Percentiles rank a stretch among this genome's conserved stretches.
Evolutionary conservation across 2,888 invertebrate genomes (phyloP).

Genomic region (Sinotaia quadrata): DNA sequence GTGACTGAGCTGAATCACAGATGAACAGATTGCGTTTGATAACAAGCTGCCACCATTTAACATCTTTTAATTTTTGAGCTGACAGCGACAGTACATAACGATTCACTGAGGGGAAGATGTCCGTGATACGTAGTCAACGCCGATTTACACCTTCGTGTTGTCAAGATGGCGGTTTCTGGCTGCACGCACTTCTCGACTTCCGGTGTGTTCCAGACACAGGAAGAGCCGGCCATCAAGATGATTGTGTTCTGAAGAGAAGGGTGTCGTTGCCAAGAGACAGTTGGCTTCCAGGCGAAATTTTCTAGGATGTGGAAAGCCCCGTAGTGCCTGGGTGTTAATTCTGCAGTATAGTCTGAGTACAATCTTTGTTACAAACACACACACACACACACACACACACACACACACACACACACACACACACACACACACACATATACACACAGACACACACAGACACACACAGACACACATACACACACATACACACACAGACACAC

Average conservation of each 20-base stretch:
- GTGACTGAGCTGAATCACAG: too few relatives aligned
- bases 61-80: too few relatives aligned
- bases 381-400: slow-evolving; percentile 2
- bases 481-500: not conserved
- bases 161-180: too few relatives aligned
- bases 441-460: slow-evolving; percentile 9
- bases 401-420: not conserved
- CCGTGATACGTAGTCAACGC: too few relatives aligned
- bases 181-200: too few relatives aligned
- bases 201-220: too few relatives aligned
- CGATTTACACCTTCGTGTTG: too few relatives aligned
- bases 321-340: not conserved
- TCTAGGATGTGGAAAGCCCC: not conserved
- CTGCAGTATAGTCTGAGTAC: not conserved
- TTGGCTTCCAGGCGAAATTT: not conserved
- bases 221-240: too few relatives aligned
- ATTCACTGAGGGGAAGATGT: too few relatives aligned
- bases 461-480: slow-evolving; percentile 1
- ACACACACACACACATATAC: slow-evolving; percentile 4
- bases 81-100: too few relatives aligned
- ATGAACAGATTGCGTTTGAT: too few relatives aligned
- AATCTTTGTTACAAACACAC: not conserved
- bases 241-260: not conserved
- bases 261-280: not conserved
- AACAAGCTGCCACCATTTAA: too few relatives aligned